These are phyloP conservation scores for Parus major DNA, from an alignment of 2,113 vertebrate species.

Conservation along the genomic window DNA sequence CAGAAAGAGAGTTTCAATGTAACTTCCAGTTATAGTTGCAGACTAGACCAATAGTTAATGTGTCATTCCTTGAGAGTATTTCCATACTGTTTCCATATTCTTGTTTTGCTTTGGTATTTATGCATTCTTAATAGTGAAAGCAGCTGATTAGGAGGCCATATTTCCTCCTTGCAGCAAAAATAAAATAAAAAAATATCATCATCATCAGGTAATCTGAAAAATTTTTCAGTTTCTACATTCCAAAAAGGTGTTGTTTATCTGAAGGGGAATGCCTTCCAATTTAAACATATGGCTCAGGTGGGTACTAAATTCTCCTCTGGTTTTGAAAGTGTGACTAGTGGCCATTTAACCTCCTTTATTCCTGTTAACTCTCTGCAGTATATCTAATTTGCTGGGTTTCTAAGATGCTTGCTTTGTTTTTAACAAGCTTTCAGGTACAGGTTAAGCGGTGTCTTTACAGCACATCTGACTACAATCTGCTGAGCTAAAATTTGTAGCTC, in stretches of 20 bases:
- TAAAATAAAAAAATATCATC: neutral
- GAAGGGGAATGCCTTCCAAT: neutral
- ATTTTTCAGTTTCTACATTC: accelerated
- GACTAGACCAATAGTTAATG: neutral
- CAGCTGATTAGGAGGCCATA: neutral
- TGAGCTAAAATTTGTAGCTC: conserved; percentile 6
- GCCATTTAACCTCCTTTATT: neutral
- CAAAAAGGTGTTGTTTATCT: neutral
- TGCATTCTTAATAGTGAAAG: neutral
- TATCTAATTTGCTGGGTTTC: conserved; percentile 8
- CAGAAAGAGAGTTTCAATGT: neutral
- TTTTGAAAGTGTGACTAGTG: neutral
- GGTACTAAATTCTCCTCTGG: neutral
- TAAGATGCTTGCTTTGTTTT: neutral
- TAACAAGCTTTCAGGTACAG: conserved; percentile 5
- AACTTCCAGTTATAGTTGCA: neutral
- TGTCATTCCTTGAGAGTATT: neutral
- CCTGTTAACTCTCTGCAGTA: neutral
- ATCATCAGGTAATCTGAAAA: neutral
- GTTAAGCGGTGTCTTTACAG: neutral
- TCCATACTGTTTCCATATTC: neutral
- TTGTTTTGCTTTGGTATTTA: neutral
- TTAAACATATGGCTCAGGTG: neutral
- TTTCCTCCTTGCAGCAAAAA: neutral
- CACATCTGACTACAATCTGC: neutral